Conservation (phyloP, 30 jellyfish, hydroid and myxozoan species). For the Aurelia sp. region DNA sequence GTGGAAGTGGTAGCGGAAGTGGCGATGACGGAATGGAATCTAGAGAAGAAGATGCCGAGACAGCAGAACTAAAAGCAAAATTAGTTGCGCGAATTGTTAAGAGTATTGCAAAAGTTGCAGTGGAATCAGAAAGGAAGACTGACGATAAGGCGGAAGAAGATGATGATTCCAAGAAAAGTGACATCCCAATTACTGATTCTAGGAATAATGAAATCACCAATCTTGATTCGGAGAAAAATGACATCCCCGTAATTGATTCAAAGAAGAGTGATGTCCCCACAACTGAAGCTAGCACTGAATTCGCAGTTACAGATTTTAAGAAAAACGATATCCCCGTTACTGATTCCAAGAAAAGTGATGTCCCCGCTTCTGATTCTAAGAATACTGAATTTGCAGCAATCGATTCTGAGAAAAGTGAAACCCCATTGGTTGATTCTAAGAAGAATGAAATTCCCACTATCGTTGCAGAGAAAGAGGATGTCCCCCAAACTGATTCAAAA, state of each 20-base stretch:
- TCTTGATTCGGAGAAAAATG: neutral
- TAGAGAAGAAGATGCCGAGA: conserved; percentile 15
- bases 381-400: too few species aligned
- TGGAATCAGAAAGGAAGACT: neutral
- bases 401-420: neutral
- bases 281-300: too few species aligned
- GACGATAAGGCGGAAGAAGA: neutral
- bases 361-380: too few species aligned
- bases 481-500: conserved; percentile 8
- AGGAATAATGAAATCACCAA: too few species aligned
- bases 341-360: neutral
- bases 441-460: conserved; percentile 3
- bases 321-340: neutral
- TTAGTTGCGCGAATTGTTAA: conserved; percentile 42
- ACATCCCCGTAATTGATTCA: conserved; percentile 2
- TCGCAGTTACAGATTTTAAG: neutral
- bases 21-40: conserved; percentile 44
- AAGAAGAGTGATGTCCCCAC: conserved; percentile 5
- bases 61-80: neutral
- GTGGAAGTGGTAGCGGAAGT: conserved; percentile 72
- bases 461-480: neutral
- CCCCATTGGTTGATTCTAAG: conserved; percentile 6
- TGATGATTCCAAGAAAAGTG: neutral
- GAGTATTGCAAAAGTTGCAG: conserved; percentile 69
- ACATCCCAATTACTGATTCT: too few species aligned